phyloP scores from a whole-genome alignment of 2,888 invertebrate genomes.

The Quadroppia sp. region DNA sequence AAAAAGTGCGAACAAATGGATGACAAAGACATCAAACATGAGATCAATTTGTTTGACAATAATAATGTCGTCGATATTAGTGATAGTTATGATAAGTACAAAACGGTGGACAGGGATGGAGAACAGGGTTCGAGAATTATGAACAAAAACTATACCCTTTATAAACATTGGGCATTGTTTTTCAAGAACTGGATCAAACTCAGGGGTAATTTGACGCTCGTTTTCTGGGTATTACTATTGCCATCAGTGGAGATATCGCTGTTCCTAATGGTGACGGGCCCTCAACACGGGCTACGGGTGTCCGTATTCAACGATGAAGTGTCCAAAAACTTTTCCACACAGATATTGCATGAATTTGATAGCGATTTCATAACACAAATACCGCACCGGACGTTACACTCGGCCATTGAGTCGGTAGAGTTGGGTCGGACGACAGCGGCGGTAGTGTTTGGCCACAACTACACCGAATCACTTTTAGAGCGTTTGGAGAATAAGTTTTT shows the following conservation, averaged over 20 bases:
- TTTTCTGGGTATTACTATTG: conserved; percentile 6
- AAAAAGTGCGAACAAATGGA: background rate
- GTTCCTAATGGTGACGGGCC: conserved; percentile 1
- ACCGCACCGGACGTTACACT: background rate
- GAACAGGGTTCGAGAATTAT: background rate
- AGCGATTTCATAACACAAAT: background rate
- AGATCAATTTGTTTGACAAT: background rate
- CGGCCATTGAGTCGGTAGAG: conserved; percentile 12
- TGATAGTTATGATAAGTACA: background rate
- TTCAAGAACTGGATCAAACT: conserved; percentile 32
- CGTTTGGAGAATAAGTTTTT: background rate
- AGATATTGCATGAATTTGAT: background rate
- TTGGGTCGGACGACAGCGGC: background rate
- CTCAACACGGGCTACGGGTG: background rate
- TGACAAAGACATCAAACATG: background rate
- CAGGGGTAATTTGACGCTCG: conserved; percentile 14
- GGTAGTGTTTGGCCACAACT: background rate
- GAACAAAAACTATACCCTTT: background rate
- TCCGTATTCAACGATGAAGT: conserved; percentile 1
- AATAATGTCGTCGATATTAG: too few species aligned
- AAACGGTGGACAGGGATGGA: background rate
- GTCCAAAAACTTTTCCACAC: background rate
- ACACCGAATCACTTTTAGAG: background rate
- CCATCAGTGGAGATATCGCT: conserved; percentile 10
- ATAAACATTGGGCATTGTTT: conserved; percentile 24